Percentiles rank a stretch among this genome's conserved stretches.
Evolutionary conservation across 1,140 invertebrate genomes (phyloP).

Genomic region (Odontomachus brunneus): DNA sequence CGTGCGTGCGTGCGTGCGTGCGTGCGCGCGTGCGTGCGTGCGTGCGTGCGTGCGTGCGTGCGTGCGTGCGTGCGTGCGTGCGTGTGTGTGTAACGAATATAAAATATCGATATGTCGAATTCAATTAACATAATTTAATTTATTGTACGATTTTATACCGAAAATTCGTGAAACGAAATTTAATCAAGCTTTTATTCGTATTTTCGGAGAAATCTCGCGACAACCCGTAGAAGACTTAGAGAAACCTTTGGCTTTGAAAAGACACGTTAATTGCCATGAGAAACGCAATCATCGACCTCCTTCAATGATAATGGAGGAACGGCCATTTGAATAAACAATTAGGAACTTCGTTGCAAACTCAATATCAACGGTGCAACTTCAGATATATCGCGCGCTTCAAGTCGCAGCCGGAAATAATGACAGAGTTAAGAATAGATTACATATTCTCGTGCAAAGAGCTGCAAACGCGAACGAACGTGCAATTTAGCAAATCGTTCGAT

Average conservation of each 20-base stretch:
- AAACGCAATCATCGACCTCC: too few species aligned
- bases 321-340: too few species aligned
- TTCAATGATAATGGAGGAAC: too few species aligned
- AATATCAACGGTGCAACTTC: neutral
- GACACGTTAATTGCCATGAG: too few species aligned
- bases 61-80: too few species aligned
- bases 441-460: neutral
- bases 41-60: too few species aligned
- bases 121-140: neutral
- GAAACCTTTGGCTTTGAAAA: too few species aligned
- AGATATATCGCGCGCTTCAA: neutral
- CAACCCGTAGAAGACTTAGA: too few species aligned
- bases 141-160: neutral
- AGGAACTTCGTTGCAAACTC: neutral
- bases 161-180: too few species aligned
- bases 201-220: neutral
- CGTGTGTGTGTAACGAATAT: too few species aligned
- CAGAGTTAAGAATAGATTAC: slow-evolving; percentile 2
- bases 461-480: neutral
- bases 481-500: slow-evolving; percentile 17
- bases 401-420: neutral
- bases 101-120: slow-evolving; percentile 9
- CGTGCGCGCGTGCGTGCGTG: too few species aligned
- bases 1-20: too few species aligned
- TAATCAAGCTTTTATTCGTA: neutral